phyloP scores from a whole-genome alignment of 2,797 vertebrate genomes.

The Gymnoscopelus braueri region DNA sequence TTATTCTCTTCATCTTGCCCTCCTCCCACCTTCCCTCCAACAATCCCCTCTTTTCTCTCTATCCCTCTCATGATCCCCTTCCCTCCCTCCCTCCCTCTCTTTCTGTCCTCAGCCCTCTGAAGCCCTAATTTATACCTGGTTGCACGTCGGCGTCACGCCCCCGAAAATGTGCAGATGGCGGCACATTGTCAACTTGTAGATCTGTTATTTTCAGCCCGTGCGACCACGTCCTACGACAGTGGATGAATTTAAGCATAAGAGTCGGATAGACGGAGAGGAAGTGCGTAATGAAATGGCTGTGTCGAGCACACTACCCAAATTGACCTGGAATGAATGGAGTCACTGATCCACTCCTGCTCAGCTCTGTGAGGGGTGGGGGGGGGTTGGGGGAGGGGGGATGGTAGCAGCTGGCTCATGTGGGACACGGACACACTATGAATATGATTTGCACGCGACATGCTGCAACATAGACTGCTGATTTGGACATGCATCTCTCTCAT shows the following conservation, averaged over 20 bases:
- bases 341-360: conserved; percentile 66
- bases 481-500: conserved; percentile 1
- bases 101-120: background rate
- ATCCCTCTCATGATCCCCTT: too few species aligned
- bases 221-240: too few species aligned
- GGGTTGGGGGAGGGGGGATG: background rate
- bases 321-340: conserved; percentile 76
- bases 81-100: conserved; percentile 22
- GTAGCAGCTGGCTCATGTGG: conserved; percentile 13
- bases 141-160: too few species aligned
- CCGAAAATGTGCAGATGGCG: too few species aligned
- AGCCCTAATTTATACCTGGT: too few species aligned
- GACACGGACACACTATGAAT: conserved; percentile 15
- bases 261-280: conserved; percentile 61
- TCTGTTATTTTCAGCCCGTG: too few species aligned
- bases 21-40: background rate
- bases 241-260: background rate
- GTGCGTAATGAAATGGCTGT: conserved; percentile 69
- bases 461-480: conserved; percentile 8
- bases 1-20: conserved; percentile 1
- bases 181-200: too few species aligned
- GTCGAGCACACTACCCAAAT: conserved; percentile 71
- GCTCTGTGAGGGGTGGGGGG: conserved; percentile 38
- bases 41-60: background rate
- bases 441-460: conserved; percentile 8